These are phyloP conservation scores for Ylistrum balloti DNA, from an alignment of 1,140 invertebrate genomes.

Conservation along the genomic window DNA sequence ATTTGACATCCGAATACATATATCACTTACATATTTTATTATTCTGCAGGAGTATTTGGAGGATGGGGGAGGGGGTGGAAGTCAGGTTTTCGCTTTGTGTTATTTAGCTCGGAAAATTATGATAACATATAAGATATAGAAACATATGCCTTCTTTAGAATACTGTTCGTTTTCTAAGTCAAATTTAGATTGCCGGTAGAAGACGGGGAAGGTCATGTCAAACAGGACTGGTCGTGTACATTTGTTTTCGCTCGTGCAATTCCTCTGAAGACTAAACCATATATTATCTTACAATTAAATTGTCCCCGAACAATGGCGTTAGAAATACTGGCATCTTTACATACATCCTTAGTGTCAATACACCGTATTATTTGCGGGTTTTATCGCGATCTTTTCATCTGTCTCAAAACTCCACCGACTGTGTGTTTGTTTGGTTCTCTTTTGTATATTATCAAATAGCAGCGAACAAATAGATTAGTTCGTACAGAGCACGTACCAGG, in stretches of 20 bases:
- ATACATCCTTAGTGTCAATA: neutral
- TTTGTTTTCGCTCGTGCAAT: neutral
- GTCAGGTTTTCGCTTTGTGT: too few relatives aligned
- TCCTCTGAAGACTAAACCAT: constrained; percentile 33
- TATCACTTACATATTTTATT: too few relatives aligned
- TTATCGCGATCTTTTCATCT: constrained; percentile 27
- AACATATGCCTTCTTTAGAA: too few relatives aligned
- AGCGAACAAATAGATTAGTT: constrained; percentile 39
- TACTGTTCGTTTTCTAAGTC: too few relatives aligned
- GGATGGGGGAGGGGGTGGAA: too few relatives aligned
- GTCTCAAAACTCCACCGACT: neutral
- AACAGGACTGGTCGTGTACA: neutral
- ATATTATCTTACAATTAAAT: constrained; percentile 36
- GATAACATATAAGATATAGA: too few relatives aligned
- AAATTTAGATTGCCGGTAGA: too few relatives aligned
- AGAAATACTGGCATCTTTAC: neutral
- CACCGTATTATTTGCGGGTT: constrained; percentile 1
- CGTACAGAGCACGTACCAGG: neutral
- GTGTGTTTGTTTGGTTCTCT: neutral
- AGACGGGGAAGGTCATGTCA: neutral
- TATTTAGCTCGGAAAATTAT: too few relatives aligned
- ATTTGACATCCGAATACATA: too few relatives aligned
- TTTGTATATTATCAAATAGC: constrained; percentile 29
- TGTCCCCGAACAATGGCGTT: neutral
- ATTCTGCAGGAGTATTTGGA: too few relatives aligned